These are phyloP conservation scores for Chloroceryle aenea DNA, from an alignment of 2,113 vertebrate species.

Conservation along the genomic window DNA sequence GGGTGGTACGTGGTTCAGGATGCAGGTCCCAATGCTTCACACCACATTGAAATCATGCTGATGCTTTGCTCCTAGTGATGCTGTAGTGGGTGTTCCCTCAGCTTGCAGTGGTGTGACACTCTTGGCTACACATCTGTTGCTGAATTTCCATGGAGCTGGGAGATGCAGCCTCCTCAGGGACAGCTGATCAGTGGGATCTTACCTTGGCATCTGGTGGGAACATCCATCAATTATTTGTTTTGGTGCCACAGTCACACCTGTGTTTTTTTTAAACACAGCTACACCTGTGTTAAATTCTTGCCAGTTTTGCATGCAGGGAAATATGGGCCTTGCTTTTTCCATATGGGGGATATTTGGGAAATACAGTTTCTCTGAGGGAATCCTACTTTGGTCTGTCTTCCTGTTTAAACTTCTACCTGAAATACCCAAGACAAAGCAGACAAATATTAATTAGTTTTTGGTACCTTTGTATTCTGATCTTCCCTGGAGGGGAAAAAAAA, in stretches of 20 bases:
- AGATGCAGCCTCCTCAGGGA: background rate
- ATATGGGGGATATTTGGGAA: background rate
- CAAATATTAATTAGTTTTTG: slow-evolving; percentile 7
- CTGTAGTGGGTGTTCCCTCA: background rate
- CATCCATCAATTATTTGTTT: background rate
- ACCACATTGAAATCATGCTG: background rate
- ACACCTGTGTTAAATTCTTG: background rate
- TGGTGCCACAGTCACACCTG: background rate
- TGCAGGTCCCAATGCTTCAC: background rate
- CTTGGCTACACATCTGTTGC: background rate
- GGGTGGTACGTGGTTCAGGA: background rate
- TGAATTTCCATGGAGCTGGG: background rate
- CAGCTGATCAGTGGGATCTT: background rate
- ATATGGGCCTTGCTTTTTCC: background rate
- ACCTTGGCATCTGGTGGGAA: background rate
- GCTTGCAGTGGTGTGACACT: background rate
- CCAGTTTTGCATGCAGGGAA: background rate
- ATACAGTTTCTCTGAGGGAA: background rate
- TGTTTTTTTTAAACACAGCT: background rate
- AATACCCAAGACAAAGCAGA: too few species aligned
- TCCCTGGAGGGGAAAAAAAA: too few species aligned
- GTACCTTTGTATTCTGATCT: background rate
- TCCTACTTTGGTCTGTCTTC: background rate
- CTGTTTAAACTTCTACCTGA: background rate
- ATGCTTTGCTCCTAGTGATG: background rate